These are phyloP conservation scores for Chrysogorgia sp. DNA, from an alignment of 92 coral and sea anemone genomes.

Conservation along the genomic window DNA sequence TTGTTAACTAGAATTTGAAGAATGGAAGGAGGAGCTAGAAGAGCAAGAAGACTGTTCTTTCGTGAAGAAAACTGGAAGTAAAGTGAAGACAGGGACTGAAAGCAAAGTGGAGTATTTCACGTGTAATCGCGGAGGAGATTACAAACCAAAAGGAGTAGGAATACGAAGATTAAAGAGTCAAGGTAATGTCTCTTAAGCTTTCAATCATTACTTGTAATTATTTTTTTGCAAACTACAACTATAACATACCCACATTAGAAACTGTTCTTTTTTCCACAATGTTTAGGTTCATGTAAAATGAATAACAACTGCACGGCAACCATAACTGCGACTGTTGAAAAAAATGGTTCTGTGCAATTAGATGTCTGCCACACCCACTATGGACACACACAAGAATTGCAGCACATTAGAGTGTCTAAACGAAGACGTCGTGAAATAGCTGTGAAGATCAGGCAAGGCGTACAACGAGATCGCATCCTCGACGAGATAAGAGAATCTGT, in stretches of 20 bases:
- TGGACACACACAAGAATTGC: constrained; percentile 62
- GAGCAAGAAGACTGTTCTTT: constrained; percentile 37
- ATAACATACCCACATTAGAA: background rate
- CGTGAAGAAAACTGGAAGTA: constrained; percentile 41
- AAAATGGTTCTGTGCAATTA: constrained; percentile 39
- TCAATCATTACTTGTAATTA: too few species aligned
- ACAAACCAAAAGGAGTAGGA: constrained; percentile 21
- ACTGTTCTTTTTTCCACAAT: background rate
- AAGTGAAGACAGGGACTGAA: constrained; percentile 11
- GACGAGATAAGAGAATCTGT: constrained; percentile 56
- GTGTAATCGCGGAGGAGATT: constrained; percentile 48
- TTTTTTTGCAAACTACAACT: background rate
- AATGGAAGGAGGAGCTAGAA: constrained; percentile 40
- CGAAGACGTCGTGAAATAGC: constrained; percentile 54
- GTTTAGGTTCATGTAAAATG: constrained; percentile 54
- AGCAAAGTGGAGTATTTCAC: constrained; percentile 18
- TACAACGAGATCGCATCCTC: constrained; percentile 55
- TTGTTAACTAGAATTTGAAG: constrained; percentile 34
- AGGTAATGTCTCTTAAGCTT: constrained; percentile 30
- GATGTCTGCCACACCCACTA: constrained; percentile 62
- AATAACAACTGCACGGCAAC: constrained; percentile 55
- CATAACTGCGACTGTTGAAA: constrained; percentile 10
- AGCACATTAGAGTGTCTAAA: constrained; percentile 53
- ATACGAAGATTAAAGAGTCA: constrained; percentile 42
- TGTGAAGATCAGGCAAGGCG: constrained; percentile 53